phyloP scores from a whole-genome alignment of 1,140 invertebrate species.

The Maconellicoccus hirsutus region DNA sequence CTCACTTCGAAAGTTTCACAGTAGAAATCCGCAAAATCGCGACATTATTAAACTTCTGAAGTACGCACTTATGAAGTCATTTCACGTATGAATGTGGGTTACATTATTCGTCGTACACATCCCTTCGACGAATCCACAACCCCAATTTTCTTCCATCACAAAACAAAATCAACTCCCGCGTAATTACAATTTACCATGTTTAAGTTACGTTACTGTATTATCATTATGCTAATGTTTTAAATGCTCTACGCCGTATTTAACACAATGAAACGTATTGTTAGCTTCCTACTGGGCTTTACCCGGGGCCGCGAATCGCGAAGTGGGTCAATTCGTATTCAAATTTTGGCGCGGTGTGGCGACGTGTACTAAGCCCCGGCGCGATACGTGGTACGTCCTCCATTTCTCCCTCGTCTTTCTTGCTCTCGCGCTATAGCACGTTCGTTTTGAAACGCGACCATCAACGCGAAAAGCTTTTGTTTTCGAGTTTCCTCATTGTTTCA shows the following conservation, averaged over 20 bases:
- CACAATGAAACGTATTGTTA: conserved; percentile 9
- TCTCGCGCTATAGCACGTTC: neutral
- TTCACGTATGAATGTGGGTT: neutral
- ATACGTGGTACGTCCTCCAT: too few relatives aligned
- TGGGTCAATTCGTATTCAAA: conserved; percentile 8
- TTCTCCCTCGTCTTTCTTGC: neutral
- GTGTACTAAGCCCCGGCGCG: too few relatives aligned
- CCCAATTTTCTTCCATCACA: conserved; percentile 3
- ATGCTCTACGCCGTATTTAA: neutral
- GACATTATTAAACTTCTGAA: neutral
- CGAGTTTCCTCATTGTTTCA: neutral
- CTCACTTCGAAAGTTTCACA: too few relatives aligned
- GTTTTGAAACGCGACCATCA: neutral
- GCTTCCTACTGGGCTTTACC: neutral
- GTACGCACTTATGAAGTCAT: neutral
- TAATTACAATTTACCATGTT: conserved; percentile 6
- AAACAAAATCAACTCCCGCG: conserved; percentile 7
- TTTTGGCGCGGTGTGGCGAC: neutral
- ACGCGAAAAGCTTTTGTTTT: neutral
- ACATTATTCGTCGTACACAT: neutral
- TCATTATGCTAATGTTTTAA: conserved; percentile 9
- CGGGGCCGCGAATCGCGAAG: neutral
- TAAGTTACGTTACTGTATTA: neutral
- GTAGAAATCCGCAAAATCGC: too few relatives aligned
- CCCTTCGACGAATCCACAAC: neutral